Evolutionary conservation across 2,797 vertebrate genomes (phyloP).

Genomic region (Bradypodion ventrale): DNA sequence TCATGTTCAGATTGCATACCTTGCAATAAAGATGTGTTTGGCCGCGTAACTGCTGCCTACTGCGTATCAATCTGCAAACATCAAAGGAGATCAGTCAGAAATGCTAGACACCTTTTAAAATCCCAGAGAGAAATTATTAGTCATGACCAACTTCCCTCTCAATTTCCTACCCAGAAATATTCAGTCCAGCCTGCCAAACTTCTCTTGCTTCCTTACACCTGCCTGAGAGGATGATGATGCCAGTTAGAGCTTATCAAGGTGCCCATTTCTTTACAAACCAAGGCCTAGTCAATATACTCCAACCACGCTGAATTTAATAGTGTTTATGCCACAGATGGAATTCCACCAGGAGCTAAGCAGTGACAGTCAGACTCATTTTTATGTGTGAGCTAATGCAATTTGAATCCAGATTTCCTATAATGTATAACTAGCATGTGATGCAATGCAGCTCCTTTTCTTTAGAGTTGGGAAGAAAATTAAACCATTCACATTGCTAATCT

Average conservation of each 20-base stretch:
- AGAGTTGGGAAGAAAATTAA: slow-evolving; percentile 25
- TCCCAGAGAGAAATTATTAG: neutral
- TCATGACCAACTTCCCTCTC: neutral
- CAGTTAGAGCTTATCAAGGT: neutral
- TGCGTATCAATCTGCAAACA: too few species aligned
- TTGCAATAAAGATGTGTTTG: too few species aligned
- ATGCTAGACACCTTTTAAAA: neutral
- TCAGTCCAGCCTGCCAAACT: neutral
- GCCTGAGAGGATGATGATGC: slow-evolving; percentile 15
- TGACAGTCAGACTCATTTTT: slow-evolving; percentile 32
- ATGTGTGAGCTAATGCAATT: slow-evolving; percentile 48
- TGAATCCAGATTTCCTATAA: slow-evolving; percentile 36
- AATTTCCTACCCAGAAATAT: neutral
- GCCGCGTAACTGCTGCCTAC: too few species aligned
- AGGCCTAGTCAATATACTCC: neutral
- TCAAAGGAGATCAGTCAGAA: neutral
- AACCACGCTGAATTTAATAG: slow-evolving; percentile 31
- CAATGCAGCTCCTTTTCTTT: slow-evolving; percentile 15
- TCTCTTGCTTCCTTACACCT: slow-evolving; percentile 1
- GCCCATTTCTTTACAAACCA: slow-evolving; percentile 4
- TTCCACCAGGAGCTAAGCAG: slow-evolving; percentile 27
- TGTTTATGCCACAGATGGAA: slow-evolving; percentile 14
- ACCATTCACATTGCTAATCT: slow-evolving; percentile 9
- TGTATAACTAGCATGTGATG: slow-evolving; percentile 22
- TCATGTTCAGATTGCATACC: too few species aligned